Evolutionary conservation across 2,888 invertebrate genomes (phyloP).

Genomic region (Linnaemya vulpina): DNA sequence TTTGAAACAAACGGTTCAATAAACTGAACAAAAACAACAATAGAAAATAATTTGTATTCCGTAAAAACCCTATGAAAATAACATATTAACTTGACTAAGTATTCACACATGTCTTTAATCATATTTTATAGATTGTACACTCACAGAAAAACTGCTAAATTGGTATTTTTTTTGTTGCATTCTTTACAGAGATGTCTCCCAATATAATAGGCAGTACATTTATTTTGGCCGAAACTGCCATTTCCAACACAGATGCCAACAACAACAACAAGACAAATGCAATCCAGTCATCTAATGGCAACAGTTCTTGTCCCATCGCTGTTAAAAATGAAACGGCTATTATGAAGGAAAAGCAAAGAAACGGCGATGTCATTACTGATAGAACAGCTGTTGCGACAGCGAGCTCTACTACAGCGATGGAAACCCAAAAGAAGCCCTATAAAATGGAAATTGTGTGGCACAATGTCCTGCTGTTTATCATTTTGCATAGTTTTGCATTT

Average conservation of each 20-base stretch:
- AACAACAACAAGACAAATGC: slow-evolving; percentile 74
- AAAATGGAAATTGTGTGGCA: slow-evolving; percentile 89
- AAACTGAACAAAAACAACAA: slow-evolving; percentile 4
- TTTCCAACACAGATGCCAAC: slow-evolving; percentile 78
- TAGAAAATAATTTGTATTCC: slow-evolving; percentile 45
- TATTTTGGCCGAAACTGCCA: slow-evolving; percentile 84
- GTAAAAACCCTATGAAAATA: slow-evolving; percentile 16
- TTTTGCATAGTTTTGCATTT: slow-evolving; percentile 87
- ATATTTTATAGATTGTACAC: slow-evolving; percentile 33
- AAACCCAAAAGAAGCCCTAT: slow-evolving; percentile 74
- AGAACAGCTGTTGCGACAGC: slow-evolving; percentile 2
- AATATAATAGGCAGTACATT: slow-evolving; percentile 86
- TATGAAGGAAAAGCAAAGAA: slow-evolving; percentile 48
- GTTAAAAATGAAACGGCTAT: slow-evolving; percentile 69
- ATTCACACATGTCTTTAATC: slow-evolving; percentile 56
- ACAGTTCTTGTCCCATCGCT: slow-evolving; percentile 22
- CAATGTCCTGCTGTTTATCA: slow-evolving; percentile 89
- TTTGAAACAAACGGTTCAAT: slow-evolving; percentile 21
- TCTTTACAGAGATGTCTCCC: slow-evolving; percentile 84
- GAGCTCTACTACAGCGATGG: slow-evolving; percentile 49
- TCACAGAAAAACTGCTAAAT: slow-evolving; percentile 9
- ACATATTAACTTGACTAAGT: slow-evolving; percentile 43
- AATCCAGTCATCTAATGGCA: slow-evolving; percentile 33
- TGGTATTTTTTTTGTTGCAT: not conserved
- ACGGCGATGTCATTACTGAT: not conserved